Conservation (phyloP, 1,140 invertebrate species). For the Episyrphus balteatus region DNA sequence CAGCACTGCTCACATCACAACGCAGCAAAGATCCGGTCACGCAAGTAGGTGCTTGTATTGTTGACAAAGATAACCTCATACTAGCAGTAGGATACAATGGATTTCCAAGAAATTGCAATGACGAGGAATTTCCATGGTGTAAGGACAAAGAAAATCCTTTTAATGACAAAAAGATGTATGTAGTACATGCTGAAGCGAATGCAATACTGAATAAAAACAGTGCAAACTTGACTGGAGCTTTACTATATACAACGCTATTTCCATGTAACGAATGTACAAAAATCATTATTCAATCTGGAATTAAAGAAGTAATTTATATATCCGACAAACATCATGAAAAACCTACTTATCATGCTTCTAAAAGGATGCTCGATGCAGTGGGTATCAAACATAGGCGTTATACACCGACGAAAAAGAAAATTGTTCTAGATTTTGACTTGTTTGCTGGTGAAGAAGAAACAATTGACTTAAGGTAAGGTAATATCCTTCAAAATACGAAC, state of each 20-base stretch:
- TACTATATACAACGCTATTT: constrained; percentile 79
- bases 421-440: constrained; percentile 17
- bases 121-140: constrained; percentile 82
- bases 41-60: constrained; percentile 90
- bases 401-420: constrained; percentile 12
- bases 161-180: constrained; percentile 77
- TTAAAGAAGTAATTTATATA: constrained; percentile 67
- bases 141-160: constrained; percentile 45
- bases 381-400: constrained; percentile 46
- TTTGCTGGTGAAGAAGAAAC: constrained; percentile 5
- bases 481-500: too few species aligned
- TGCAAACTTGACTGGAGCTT: constrained; percentile 62
- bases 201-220: constrained; percentile 88
- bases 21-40: constrained; percentile 87
- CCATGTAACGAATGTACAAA: constrained; percentile 97
- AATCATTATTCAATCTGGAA: constrained; percentile 91
- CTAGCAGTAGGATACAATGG: constrained; percentile 94
- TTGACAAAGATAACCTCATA: constrained; percentile 79
- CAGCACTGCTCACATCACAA: constrained; percentile 62
- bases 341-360: constrained; percentile 56
- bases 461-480: too few species aligned
- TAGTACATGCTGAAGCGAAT: constrained; percentile 96
- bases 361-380: constrained; percentile 67
- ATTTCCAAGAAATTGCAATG: constrained; percentile 78
- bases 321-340: constrained; percentile 69